Conservation (phyloP, 2,888 invertebrate genomes). For the Agrenia bidenticulata region DNA sequence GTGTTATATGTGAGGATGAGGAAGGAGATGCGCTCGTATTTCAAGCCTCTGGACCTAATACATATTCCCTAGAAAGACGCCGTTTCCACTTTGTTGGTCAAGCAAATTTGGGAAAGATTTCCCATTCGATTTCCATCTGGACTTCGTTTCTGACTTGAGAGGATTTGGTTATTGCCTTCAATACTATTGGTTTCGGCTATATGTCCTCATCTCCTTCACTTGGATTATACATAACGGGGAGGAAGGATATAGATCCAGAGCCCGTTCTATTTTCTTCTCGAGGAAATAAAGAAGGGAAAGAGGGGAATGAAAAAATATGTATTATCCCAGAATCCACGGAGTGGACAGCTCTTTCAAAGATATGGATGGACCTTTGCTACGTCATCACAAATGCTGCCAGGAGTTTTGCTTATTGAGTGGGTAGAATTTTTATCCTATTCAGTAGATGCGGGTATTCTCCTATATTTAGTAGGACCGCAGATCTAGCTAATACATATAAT, state of each 20-base stretch:
- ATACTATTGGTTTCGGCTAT: too few relatives aligned
- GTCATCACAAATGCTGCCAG: constrained; percentile 47
- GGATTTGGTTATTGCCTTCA: constrained; percentile 11
- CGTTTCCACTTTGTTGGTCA: constrained; percentile 53
- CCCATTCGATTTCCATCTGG: constrained; percentile 50
- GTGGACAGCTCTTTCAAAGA: too few relatives aligned
- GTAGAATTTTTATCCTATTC: neutral
- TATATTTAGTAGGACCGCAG: too few relatives aligned
- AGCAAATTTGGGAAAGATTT: constrained; percentile 53
- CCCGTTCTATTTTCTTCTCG: constrained; percentile 39
- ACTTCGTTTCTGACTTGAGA: constrained; percentile 4
- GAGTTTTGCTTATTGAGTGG: constrained; percentile 25
- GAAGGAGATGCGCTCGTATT: too few relatives aligned
- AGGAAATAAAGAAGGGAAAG: constrained; percentile 27
- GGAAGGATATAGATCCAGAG: neutral
- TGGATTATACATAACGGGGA: too few relatives aligned
- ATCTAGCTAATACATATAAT: too few relatives aligned
- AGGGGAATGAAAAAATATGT: constrained; percentile 37
- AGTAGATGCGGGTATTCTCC: too few relatives aligned
- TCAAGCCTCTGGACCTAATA: constrained; percentile 5
- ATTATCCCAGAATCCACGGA: too few relatives aligned
- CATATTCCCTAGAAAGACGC: constrained; percentile 46
- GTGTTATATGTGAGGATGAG: too few relatives aligned
- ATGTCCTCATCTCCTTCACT: too few relatives aligned
- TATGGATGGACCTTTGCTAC: constrained; percentile 23